A percentile compares a stretch with the other conserved stretches of the same genome.
Evolutionary conservation across 1,140 invertebrate species (phyloP).

Genomic region (Halictus rubicundus): DNA sequence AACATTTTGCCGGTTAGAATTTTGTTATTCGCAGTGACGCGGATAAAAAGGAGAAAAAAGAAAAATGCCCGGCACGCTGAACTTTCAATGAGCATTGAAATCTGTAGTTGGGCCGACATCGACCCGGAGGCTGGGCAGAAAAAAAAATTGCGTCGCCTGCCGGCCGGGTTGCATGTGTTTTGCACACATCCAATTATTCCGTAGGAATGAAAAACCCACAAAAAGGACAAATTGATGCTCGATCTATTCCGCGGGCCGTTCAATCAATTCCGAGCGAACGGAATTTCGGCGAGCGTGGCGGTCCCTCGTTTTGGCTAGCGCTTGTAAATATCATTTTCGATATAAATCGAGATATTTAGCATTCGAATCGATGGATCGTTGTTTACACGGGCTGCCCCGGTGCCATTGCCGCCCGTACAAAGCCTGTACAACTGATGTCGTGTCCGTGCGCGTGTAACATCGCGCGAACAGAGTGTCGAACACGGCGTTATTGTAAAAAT

Average conservation of each 20-base stretch:
- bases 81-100: background rate
- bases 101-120: background rate
- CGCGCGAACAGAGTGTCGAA: too few relatives aligned
- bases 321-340: conserved; percentile 41
- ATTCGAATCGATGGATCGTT: conserved; percentile 21
- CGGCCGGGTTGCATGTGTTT: background rate
- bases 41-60: too few relatives aligned
- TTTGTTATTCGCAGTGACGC: background rate
- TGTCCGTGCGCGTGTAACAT: background rate
- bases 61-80: background rate
- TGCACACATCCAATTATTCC: background rate
- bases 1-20: background rate
- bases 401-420: conserved; percentile 1
- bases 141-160: background rate
- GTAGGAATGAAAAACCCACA: background rate
- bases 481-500: background rate
- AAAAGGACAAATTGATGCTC: background rate
- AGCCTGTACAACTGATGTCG: conserved; percentile 11
- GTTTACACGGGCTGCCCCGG: conserved; percentile 22
- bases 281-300: background rate
- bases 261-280: background rate
- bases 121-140: fast-evolving
- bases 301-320: background rate
- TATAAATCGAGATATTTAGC: conserved; percentile 43
- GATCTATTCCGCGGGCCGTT: background rate